Percentiles rank a stretch among this genome's conserved stretches.
phyloP scores from a whole-genome alignment of 2,113 vertebrate species.

The Mugil cephalus region DNA sequence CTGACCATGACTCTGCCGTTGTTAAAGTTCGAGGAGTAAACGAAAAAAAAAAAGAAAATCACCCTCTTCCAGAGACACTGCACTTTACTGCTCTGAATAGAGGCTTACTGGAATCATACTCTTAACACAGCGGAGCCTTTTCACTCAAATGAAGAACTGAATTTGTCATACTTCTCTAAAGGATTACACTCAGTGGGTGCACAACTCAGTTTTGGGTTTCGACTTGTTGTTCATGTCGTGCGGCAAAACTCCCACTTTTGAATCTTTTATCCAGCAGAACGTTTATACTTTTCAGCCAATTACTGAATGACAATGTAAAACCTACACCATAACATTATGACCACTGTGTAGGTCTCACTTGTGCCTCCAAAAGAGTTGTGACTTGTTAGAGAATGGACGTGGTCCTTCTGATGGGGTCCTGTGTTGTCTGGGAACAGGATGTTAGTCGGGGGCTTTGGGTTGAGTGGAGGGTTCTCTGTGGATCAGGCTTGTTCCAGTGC shows the following conservation, averaged over 20 bases:
- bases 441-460: too few species aligned
- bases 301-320: not conserved
- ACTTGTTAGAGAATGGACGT: too few species aligned
- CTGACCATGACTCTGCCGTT: not conserved
- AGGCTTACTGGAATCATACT: constrained; percentile 2
- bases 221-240: not conserved
- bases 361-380: too few species aligned
- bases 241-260: not conserved
- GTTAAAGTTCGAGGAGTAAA: not conserved
- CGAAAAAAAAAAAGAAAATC: too few species aligned
- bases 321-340: too few species aligned
- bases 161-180: constrained; percentile 18
- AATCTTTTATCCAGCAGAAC: not conserved
- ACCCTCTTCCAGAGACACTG: not conserved
- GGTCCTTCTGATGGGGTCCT: too few species aligned
- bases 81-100: constrained; percentile 6
- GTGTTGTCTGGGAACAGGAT: too few species aligned
- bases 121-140: constrained; percentile 1
- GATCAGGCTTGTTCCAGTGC: too few species aligned
- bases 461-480: too few species aligned
- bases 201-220: not conserved
- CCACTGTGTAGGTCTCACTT: too few species aligned
- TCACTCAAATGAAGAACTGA: not conserved
- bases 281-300: not conserved
- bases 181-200: not conserved